Evolutionary conservation across 2,113 vertebrate genomes (phyloP).

Genomic region (Sebastes fasciatus): DNA sequence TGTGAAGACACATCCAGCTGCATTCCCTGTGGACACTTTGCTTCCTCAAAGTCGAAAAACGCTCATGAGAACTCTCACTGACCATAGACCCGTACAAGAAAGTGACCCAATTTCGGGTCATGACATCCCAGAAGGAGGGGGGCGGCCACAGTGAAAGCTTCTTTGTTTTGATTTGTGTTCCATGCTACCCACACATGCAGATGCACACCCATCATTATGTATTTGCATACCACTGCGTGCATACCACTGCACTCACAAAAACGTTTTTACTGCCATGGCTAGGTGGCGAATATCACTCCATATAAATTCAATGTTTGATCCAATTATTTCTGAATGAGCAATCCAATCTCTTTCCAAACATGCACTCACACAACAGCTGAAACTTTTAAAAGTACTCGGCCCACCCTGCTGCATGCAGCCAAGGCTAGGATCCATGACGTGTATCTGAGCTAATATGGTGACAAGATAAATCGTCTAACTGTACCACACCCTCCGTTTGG

Average conservation of each 20-base stretch:
- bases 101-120: constrained; percentile 24
- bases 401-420: constrained; percentile 35
- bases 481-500: constrained; percentile 32
- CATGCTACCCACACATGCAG: constrained; percentile 46
- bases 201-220: constrained; percentile 50
- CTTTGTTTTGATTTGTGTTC: constrained; percentile 57
- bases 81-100: background rate
- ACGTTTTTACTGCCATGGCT: background rate
- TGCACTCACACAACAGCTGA: constrained; percentile 28
- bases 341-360: constrained; percentile 3
- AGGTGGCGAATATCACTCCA: background rate
- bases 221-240: constrained; percentile 22
- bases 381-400: constrained; percentile 17
- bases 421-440: constrained; percentile 42
- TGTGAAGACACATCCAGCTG: constrained; percentile 44
- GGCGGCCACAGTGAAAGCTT: constrained; percentile 48
- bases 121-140: constrained; percentile 31
- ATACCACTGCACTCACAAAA: constrained; percentile 8
- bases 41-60: constrained; percentile 39
- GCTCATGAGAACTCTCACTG: constrained; percentile 48
- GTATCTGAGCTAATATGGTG: constrained; percentile 52
- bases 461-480: constrained; percentile 32
- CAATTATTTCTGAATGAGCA: constrained; percentile 11
- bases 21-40: constrained; percentile 36
- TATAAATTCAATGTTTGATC: constrained; percentile 13